phyloP scores from a whole-genome alignment of 2,888 invertebrate species.

The Platerodrilus igneus region DNA sequence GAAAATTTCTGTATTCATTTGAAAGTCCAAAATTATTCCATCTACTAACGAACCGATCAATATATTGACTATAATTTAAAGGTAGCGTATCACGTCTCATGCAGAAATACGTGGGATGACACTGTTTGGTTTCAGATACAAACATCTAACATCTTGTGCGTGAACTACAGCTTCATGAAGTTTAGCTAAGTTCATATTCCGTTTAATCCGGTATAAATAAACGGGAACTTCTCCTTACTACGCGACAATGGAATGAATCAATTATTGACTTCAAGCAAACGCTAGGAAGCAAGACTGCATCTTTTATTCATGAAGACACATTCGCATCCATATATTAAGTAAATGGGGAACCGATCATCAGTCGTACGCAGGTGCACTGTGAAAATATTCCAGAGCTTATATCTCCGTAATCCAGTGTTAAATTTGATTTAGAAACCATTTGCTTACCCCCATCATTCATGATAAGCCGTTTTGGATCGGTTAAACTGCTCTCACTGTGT shows the following conservation, averaged over 20 bases:
- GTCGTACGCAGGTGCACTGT: conserved; percentile 37
- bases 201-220: not conserved
- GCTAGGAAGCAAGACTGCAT: conserved; percentile 26
- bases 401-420: conserved; percentile 38
- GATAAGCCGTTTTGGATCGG: no score
- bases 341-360: conserved; percentile 38
- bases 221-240: conserved; percentile 13
- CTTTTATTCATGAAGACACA: conserved; percentile 41
- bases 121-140: conserved; percentile 5
- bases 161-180: not conserved
- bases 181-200: conserved; percentile 6
- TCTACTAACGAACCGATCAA: no score
- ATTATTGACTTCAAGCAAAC: conserved; percentile 23
- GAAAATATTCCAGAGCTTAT: conserved; percentile 43
- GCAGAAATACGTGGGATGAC: no score
- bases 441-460: conserved; percentile 39
- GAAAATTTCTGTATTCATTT: no score
- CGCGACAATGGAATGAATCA: conserved; percentile 20
- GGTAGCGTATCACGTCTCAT: no score
- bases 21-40: no score
- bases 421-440: conserved; percentile 42
- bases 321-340: conserved; percentile 39
- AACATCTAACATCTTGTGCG: not conserved
- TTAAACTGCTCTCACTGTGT: no score
- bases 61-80: no score